A percentile compares a stretch with the other conserved stretches of the same genome.
phyloP scores from a whole-genome alignment of 2,888 invertebrate genomes.

The Drosophila glabriapex region DNA sequence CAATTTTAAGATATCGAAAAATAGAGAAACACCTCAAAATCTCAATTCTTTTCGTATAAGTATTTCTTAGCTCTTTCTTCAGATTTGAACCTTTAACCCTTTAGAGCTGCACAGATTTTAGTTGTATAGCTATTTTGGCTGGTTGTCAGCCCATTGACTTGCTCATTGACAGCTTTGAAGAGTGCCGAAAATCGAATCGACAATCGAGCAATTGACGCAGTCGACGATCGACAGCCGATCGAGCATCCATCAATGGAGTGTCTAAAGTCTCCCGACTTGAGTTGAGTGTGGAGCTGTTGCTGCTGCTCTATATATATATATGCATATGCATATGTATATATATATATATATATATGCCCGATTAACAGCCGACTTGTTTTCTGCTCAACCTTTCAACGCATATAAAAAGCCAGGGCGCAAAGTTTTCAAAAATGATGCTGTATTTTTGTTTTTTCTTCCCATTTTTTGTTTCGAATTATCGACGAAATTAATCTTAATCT shows the following conservation, averaged over 20 bases:
- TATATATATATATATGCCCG: constrained; percentile 11
- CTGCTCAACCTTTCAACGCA: constrained; percentile 75
- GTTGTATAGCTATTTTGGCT: constrained; percentile 28
- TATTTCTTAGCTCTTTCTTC: neutral
- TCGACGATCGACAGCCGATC: constrained; percentile 66
- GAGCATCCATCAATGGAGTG: constrained; percentile 63
- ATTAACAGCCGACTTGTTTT: constrained; percentile 39
- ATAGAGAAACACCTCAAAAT: neutral
- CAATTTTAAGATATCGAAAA: neutral
- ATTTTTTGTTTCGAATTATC: constrained; percentile 60
- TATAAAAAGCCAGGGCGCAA: constrained; percentile 45
- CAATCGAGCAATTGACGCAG: constrained; percentile 55
- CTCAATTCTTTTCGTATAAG: neutral
- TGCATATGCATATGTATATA: neutral
- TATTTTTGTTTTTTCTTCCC: constrained; percentile 35
- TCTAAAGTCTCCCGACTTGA: constrained; percentile 57
- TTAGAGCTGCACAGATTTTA: neutral
- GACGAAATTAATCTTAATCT: constrained; percentile 77
- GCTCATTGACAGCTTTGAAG: constrained; percentile 54
- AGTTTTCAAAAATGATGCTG: constrained; percentile 49
- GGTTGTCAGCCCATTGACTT: constrained; percentile 53
- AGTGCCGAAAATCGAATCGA: constrained; percentile 65
- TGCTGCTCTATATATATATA: neutral
- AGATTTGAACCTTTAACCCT: neutral
- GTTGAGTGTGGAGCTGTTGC: constrained; percentile 41